Percentiles rank a stretch among this genome's conserved stretches.
Conservation (phyloP, 1,140 invertebrate species). For the Aphelinus atriplicis region DNA sequence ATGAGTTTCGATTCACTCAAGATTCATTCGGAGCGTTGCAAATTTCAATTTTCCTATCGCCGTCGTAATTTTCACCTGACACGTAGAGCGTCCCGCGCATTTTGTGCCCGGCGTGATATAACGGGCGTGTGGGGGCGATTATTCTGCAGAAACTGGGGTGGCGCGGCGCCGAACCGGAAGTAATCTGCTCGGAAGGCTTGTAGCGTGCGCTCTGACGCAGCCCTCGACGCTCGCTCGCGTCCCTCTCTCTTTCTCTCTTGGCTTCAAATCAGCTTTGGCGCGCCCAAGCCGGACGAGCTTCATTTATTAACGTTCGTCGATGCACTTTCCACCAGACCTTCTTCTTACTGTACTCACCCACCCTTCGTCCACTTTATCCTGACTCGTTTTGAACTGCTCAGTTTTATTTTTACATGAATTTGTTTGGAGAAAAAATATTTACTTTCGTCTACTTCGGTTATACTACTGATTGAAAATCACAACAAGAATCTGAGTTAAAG, state of each 20-base stretch:
- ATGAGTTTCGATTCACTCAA: no score
- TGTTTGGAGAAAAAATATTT: no score
- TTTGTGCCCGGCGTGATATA: no score
- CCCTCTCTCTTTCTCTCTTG: neutral
- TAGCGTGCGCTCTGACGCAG: neutral
- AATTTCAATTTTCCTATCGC: neutral
- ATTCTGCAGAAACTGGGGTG: conserved; percentile 19
- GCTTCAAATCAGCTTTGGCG: conserved; percentile 17
- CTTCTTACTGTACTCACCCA: no score
- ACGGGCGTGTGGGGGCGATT: conserved; percentile 2
- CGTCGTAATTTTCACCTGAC: neutral
- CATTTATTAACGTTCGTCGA: conserved; percentile 13
- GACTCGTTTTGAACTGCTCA: no score
- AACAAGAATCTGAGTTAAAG: no score
- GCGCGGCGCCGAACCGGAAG: conserved; percentile 22
- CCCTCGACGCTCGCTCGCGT: neutral
- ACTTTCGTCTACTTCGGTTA: no score
- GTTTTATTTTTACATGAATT: no score
- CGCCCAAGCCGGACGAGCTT: neutral
- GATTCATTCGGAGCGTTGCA: no score
- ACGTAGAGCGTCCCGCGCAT: neutral
- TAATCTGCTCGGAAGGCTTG: conserved; percentile 25
- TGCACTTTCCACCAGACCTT: neutral
- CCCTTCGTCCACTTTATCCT: no score
- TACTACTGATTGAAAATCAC: no score